Conservation (phyloP, 2,113 vertebrate genomes). For the Alosa alosa region DNA sequence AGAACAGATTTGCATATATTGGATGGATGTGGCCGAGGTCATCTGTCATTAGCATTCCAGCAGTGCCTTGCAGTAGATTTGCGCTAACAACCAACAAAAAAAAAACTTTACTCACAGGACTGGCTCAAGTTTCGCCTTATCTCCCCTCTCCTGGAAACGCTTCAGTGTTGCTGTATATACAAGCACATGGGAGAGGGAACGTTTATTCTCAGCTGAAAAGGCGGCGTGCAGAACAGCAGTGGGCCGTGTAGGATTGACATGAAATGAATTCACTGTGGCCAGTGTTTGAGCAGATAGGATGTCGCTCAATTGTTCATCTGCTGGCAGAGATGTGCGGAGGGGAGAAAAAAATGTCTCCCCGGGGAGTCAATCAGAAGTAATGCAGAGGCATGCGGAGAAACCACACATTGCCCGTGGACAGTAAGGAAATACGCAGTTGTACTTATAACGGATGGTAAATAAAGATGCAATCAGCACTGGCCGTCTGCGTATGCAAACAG, state of each 20-base stretch:
- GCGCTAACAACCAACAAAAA: neutral
- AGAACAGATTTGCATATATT: conserved; percentile 6
- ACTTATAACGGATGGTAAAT: conserved; percentile 49
- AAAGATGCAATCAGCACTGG: conserved; percentile 43
- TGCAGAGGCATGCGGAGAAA: neutral
- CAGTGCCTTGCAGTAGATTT: neutral
- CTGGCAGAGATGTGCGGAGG: conserved; percentile 1
- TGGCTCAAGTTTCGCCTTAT: neutral
- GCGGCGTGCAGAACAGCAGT: neutral
- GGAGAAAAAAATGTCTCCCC: conserved; percentile 2
- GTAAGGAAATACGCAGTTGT: conserved; percentile 28
- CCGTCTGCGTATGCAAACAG: conserved; percentile 35
- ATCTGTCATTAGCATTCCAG: conserved; percentile 11
- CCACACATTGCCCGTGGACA: neutral
- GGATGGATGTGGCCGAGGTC: neutral
- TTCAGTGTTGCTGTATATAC: neutral
- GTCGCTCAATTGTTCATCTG: conserved; percentile 13
- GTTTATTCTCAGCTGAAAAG: neutral
- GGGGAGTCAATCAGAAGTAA: neutral
- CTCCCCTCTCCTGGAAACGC: neutral
- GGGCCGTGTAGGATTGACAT: neutral
- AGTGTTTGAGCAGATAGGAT: conserved; percentile 13
- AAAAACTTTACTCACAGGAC: neutral
- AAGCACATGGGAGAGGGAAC: neutral
- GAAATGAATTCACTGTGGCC: neutral